Evolutionary conservation across 2,113 vertebrate genomes (phyloP).

Genomic region (Morone chrysops): DNA sequence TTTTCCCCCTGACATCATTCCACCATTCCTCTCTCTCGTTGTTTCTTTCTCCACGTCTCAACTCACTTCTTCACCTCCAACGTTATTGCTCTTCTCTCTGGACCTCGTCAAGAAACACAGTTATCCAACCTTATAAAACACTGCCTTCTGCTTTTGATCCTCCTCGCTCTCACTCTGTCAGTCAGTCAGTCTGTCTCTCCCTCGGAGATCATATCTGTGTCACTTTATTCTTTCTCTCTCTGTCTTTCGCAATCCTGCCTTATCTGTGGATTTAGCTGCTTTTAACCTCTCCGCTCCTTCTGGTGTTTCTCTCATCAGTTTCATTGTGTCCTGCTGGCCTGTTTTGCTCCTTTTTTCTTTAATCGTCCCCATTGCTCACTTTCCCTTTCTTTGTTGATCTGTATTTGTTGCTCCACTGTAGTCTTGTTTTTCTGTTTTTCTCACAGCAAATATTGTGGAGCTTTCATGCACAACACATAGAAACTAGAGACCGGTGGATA

Average conservation of each 20-base stretch:
- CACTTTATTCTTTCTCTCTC: slow-evolving; percentile 38
- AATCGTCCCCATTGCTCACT: not conserved
- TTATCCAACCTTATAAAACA: slow-evolving; percentile 26
- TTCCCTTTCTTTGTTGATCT: slow-evolving; percentile 3
- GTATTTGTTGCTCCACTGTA: not conserved
- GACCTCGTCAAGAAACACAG: slow-evolving; percentile 7
- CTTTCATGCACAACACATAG: not conserved
- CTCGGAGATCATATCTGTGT: slow-evolving; percentile 57
- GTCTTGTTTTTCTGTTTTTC: not conserved
- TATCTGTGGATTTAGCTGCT: slow-evolving; percentile 36
- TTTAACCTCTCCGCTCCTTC: slow-evolving; percentile 41
- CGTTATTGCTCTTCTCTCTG: slow-evolving; percentile 19
- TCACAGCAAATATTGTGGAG: not conserved
- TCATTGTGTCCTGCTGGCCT: slow-evolving; percentile 1
- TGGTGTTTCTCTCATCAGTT: slow-evolving; percentile 13
- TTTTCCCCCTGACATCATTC: slow-evolving; percentile 45
- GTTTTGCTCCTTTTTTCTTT: not conserved
- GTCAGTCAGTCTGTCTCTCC: slow-evolving; percentile 31
- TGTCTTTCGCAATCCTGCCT: slow-evolving; percentile 10
- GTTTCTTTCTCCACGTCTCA: slow-evolving; percentile 16
- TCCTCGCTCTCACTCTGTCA: slow-evolving; percentile 18
- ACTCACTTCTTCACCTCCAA: slow-evolving; percentile 4
- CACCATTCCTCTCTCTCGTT: slow-evolving; percentile 4
- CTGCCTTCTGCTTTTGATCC: slow-evolving; percentile 13
- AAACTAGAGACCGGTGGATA: not conserved